Evolutionary conservation across 2,113 vertebrate species (phyloP), one percentile per base, ranked within the genome.

Genomic region (Microtus pennsylvanicus): DNA sequence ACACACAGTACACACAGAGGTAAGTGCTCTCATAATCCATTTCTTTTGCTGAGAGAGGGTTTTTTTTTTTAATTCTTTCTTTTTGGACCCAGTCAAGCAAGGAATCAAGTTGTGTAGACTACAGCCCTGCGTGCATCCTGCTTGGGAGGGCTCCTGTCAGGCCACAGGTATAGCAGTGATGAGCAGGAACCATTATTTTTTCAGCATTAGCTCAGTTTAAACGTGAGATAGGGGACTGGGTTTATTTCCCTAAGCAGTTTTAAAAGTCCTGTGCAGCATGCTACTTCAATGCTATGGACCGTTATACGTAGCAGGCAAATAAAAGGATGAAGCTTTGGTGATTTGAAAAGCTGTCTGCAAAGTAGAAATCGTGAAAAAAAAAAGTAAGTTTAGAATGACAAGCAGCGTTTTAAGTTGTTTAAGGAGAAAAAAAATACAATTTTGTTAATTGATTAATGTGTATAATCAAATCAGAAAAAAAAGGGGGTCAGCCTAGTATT

Each of bases 211-310:
- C 87, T 63, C 89, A 87, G 63, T 94, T 91, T 85, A 92, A 94
- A 83, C 83, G 86, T 86, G 58, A 91, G 26, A 21, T 52, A 55
- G 30, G 80, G 22, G 6, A 61, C 63, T 87, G 91, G 17, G 17
- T 86, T 94, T 91, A 72, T 90, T 94, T 94, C 50, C 93, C 22
- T 72, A 88, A 81, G 13, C n/a, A 82, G 24, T 96, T 95, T 94
- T n/a, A 21, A 96, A 97, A 91, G 90, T 93, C 94, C 28, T 28
- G 38, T 50, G 61, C 90, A 45, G 16, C 38, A 14, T 47, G 30
- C 11, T 93, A 33, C 55, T 85, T 45, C 35, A 63, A 50, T 89
- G 72, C 28, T 86, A 33, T 58, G 42, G 19, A 87, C 87, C 65
- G 19, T 50, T 93, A 26, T 22, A 35, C n/a, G 76, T 82, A 77